These are phyloP conservation scores for Automeris io DNA, from an alignment of 2,888 invertebrate genomes.

Conservation along the genomic window DNA sequence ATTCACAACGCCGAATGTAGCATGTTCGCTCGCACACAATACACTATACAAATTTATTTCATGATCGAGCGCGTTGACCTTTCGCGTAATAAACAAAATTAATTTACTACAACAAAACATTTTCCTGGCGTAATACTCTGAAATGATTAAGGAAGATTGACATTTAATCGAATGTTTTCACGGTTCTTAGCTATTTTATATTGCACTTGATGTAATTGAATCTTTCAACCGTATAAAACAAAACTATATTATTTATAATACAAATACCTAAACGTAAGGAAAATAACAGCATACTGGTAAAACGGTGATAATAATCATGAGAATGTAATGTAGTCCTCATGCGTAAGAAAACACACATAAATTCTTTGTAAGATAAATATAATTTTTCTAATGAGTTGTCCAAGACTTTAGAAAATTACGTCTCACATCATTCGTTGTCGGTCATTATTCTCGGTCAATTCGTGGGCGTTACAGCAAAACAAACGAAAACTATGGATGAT, in stretches of 20 bases:
- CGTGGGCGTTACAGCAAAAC: too few relatives aligned
- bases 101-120: background rate
- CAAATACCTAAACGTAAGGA: background rate
- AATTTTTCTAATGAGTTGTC: too few relatives aligned
- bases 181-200: background rate
- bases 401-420: too few relatives aligned
- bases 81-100: background rate
- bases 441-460: too few relatives aligned
- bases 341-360: too few relatives aligned
- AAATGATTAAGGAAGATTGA: background rate
- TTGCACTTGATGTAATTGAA: background rate
- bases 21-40: background rate
- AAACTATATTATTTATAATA: background rate
- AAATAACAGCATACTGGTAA: background rate
- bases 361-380: too few relatives aligned
- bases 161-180: background rate
- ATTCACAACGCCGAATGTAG: conserved; percentile 5
- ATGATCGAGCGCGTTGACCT: background rate
- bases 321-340: background rate
- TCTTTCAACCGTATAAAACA: background rate
- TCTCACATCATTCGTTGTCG: too few relatives aligned
- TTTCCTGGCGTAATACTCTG: background rate
- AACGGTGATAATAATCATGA: background rate
- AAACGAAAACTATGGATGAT: too few relatives aligned
- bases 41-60: background rate